A percentile compares a stretch with the other conserved stretches of the same genome.
Conservation (phyloP, 2,888 invertebrate species). For the Microctonus hyperodae region DNA sequence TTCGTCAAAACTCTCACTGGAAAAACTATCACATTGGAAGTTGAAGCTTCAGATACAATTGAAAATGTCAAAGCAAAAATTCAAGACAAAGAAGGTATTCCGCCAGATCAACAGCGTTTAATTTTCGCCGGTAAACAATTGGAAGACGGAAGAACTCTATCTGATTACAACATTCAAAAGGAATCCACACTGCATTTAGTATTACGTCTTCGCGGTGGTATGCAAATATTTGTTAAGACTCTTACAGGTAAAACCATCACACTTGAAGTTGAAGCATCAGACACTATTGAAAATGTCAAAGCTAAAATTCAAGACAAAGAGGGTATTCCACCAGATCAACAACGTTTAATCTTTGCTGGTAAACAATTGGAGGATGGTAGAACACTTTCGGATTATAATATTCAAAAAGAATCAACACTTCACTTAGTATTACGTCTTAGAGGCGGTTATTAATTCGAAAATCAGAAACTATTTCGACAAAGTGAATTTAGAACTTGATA, state of each 20-base stretch:
- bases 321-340: slow-evolving; percentile 36
- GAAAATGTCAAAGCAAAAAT: no score
- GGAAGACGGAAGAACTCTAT: slow-evolving; percentile 41
- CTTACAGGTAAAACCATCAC: slow-evolving; percentile 70
- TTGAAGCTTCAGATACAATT: no score
- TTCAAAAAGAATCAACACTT: slow-evolving; percentile 36
- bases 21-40: slow-evolving; percentile 68
- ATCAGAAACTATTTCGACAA: neutral
- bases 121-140: slow-evolving; percentile 45
- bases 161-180: slow-evolving; percentile 44
- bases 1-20: slow-evolving; percentile 70
- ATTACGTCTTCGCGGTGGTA: slow-evolving; percentile 67
- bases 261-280: slow-evolving; percentile 65
- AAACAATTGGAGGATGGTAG: slow-evolving; percentile 36
- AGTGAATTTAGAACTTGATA: slow-evolving; percentile 27
- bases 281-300: slow-evolving; percentile 36
- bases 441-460: slow-evolving; percentile 25
- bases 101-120: slow-evolving; percentile 42
- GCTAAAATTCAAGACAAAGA: slow-evolving; percentile 39
- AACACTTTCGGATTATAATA: slow-evolving; percentile 37
- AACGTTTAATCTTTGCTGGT: slow-evolving; percentile 36
- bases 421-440: slow-evolving; percentile 39
- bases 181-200: slow-evolving; percentile 44
- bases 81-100: slow-evolving; percentile 59
- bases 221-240: slow-evolving; percentile 71